These are phyloP conservation scores for Mnemiopsis leidyi DNA, from an alignment of 37 sponge, comb jelly and placozoan genomes.

Conservation along the genomic window DNA sequence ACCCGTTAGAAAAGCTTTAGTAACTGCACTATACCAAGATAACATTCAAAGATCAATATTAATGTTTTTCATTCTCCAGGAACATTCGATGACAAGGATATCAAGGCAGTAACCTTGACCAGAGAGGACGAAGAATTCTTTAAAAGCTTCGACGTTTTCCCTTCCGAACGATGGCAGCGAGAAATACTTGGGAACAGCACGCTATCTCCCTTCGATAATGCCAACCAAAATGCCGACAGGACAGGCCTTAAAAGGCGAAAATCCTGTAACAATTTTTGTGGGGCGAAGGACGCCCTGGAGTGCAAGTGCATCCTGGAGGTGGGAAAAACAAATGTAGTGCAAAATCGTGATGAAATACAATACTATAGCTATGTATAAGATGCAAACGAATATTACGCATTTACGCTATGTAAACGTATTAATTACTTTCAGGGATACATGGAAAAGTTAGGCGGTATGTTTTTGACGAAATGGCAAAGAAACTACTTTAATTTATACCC, in stretches of 20 bases:
- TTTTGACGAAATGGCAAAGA: constrained; percentile 75
- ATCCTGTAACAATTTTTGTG: neutral
- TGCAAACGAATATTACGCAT: too few relatives aligned
- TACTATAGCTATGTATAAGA: too few relatives aligned
- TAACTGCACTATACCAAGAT: too few relatives aligned
- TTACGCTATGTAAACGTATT: constrained; percentile 69
- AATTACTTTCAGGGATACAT: constrained; percentile 76
- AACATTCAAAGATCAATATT: too few relatives aligned
- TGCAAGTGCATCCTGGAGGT: neutral
- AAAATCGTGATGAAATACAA: too few relatives aligned
- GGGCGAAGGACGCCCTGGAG: neutral
- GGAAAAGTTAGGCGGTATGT: constrained; percentile 7
- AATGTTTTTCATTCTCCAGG: neutral
- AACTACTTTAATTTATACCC: constrained; percentile 78
- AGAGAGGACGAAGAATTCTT: neutral
- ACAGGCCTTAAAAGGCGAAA: neutral
- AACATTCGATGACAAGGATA: neutral
- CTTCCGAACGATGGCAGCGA: constrained; percentile 8
- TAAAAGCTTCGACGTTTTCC: neutral
- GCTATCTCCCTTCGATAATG: neutral
- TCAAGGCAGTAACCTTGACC: neutral
- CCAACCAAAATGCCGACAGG: neutral
- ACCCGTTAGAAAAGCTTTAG: too few relatives aligned
- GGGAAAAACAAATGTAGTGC: too few relatives aligned
- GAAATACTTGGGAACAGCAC: neutral